Evolutionary conservation across 2,797 vertebrate species (phyloP), one percentile per base, ranked within the genome.

Genomic region (Sparidentex hasta): DNA sequence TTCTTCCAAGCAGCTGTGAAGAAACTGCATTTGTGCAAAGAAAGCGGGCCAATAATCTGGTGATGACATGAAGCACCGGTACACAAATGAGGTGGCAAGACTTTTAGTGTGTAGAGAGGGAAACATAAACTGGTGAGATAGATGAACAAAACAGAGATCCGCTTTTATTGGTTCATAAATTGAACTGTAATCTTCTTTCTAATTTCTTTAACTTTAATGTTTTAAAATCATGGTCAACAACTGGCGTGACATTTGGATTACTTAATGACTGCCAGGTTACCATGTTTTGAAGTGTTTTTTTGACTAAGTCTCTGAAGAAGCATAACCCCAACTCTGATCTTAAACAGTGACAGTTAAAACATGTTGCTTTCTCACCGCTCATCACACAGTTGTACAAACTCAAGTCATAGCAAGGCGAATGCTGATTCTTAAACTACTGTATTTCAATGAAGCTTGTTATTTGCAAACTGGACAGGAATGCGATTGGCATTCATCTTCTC

Each of bases 81-180:
- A 61, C 43, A 48, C 18, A 68, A 65, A 66, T 38, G 67, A 50
- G 57, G 29, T 64, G 41, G 43, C 13, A 27, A 69, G 11, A 57
- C 61, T 68, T 52, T 65, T 20, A 63, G 61, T 78, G 54, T 57
- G 41, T 71, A 21, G 11, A 54, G 27, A 72, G 59, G 64, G 43
- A 81, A 76, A 64, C 27, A 64, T 66, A 41, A 78, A 75, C 11
- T 41, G 38, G 16, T 50, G 14, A 74, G 76, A 74, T 38, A 48
- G 56, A 82, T 57, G 16, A 76, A 56, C 13, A 78, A 27, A 58
- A 27, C 11, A 33, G 2, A 23, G 55, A 21, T 9, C 1, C 2
- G 33, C 23, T 78, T 63, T 67, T 44, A 61, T 72, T 66, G 18
- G 13, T 27, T 27, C 27, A 38, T 50, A 46, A 64, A 20, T 17